These are phyloP conservation scores for Myotis brandtii DNA, from an alignment of 2,113 vertebrate genomes.

Conservation along the genomic window DNA sequence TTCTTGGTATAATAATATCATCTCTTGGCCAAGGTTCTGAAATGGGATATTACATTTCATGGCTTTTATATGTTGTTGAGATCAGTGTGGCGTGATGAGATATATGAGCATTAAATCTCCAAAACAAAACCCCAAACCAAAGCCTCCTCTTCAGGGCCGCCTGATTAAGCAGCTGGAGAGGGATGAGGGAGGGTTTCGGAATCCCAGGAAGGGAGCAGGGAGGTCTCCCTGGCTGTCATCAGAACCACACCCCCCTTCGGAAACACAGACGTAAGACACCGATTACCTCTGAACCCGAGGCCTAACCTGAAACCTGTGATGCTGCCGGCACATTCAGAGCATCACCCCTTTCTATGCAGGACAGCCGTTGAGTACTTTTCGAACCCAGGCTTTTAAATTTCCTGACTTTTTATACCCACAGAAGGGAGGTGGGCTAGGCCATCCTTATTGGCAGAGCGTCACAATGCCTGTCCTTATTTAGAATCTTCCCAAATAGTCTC, in stretches of 20 bases:
- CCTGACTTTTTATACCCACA: slow-evolving; percentile 2
- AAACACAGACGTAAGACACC: slow-evolving; percentile 47
- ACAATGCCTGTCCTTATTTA: background rate
- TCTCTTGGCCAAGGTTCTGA: slow-evolving; percentile 51
- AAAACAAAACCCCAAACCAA: slow-evolving; percentile 43
- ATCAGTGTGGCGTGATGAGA: slow-evolving; percentile 32
- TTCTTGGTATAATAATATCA: slow-evolving; percentile 6
- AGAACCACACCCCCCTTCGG: background rate
- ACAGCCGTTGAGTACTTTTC: background rate
- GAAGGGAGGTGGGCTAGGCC: background rate
- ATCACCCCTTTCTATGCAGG: background rate
- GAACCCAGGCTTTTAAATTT: slow-evolving; percentile 23
- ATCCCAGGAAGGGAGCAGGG: background rate
- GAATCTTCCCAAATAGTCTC: background rate
- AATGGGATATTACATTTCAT: slow-evolving; percentile 64
- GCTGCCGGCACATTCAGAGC: background rate
- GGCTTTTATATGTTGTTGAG: slow-evolving; percentile 64
- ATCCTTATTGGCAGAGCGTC: background rate
- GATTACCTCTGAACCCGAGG: slow-evolving; percentile 25
- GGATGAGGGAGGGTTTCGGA: background rate
- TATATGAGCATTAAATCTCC: slow-evolving; percentile 58
- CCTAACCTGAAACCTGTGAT: background rate
- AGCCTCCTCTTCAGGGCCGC: slow-evolving; percentile 17
- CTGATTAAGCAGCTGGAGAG: slow-evolving; percentile 6
- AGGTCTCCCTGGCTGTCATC: slow-evolving; percentile 36